Conservation (phyloP, 1,140 invertebrate genomes). For the Ceratosolen fusciceps region DNA sequence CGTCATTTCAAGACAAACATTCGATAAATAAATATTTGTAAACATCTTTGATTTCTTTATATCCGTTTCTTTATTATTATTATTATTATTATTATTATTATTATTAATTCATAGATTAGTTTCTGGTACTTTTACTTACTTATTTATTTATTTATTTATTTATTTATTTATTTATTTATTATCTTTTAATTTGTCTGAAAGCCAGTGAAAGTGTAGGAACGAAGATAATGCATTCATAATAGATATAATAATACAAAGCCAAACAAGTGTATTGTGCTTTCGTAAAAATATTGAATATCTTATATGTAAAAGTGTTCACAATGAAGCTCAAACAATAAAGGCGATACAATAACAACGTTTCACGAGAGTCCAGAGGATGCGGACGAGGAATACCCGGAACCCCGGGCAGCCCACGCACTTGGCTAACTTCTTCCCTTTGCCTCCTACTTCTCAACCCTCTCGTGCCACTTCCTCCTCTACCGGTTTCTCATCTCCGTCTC, state of each 20-base stretch:
- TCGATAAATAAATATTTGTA: too few species aligned
- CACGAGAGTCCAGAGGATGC: background rate
- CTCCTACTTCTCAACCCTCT: background rate
- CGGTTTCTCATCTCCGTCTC: background rate
- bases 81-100: too few species aligned
- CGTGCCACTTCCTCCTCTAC: background rate
- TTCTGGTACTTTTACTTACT: too few species aligned
- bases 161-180: background rate
- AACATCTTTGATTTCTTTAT: too few species aligned
- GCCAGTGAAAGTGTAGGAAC: background rate
- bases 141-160: background rate
- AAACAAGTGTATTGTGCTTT: background rate
- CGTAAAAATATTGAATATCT: background rate
- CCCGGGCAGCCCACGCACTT: constrained; percentile 1
- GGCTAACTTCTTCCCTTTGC: background rate
- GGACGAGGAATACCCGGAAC: background rate
- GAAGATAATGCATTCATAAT: background rate
- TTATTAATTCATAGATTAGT: too few species aligned
- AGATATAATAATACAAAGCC: background rate
- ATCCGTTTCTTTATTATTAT: too few species aligned
- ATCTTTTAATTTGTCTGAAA: background rate
- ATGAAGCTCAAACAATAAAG: constrained; percentile 10
- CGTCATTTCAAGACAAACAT: too few species aligned
- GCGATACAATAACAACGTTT: constrained; percentile 13
- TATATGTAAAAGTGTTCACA: constrained; percentile 4